Evolutionary conservation across 2,113 vertebrate species (phyloP).

Genomic region (Cebus imitator): DNA sequence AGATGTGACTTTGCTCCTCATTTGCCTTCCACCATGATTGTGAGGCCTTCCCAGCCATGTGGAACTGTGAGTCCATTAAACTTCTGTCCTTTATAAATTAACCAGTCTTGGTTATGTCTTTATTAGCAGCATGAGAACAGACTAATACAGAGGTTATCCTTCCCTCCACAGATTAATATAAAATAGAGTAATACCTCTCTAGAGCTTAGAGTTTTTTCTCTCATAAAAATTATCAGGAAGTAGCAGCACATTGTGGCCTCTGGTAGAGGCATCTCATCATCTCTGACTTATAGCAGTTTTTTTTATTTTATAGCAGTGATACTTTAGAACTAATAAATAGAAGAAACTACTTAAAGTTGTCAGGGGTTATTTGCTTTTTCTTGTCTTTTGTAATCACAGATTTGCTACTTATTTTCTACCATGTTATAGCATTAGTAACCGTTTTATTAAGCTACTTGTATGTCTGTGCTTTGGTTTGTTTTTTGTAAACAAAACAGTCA

Average conservation of each 20-base stretch:
- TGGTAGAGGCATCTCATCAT: not conserved
- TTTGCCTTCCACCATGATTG: no score
- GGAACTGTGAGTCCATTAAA: no score
- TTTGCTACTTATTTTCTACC: not conserved
- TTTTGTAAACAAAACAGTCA: slow-evolving; percentile 11
- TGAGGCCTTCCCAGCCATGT: no score
- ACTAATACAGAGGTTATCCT: not conserved
- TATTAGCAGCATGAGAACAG: no score
- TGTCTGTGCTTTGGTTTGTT: not conserved
- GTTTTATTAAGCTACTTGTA: not conserved
- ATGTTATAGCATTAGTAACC: not conserved
- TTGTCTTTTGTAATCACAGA: not conserved
- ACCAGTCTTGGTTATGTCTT: no score
- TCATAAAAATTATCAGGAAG: not conserved
- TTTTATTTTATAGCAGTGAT: not conserved
- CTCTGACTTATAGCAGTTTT: slow-evolving; percentile 5
- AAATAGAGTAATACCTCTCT: not conserved
- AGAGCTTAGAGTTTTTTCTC: not conserved
- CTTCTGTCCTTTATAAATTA: no score
- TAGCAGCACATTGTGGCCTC: not conserved
- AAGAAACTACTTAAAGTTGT: slow-evolving; percentile 29
- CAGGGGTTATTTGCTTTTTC: slow-evolving; percentile 13
- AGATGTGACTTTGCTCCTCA: no score
- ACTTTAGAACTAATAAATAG: not conserved
- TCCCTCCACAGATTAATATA: not conserved